phyloP scores from a whole-genome alignment of 2,888 invertebrate species.

The Sympetrum striolatum region DNA sequence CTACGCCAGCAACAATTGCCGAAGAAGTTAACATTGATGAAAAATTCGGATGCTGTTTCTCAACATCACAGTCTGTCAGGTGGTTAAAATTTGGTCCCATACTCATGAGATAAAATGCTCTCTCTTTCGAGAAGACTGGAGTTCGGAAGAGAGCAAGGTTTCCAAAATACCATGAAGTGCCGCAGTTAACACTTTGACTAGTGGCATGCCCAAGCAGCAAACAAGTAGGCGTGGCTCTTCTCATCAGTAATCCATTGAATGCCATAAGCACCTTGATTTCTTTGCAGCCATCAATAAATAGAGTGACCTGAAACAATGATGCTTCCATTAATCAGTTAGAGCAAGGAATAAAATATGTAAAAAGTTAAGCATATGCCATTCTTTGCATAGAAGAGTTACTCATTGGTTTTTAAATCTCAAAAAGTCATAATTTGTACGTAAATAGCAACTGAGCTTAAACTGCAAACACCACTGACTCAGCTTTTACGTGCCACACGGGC shows the following conservation, averaged over 20 bases:
- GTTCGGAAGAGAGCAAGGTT: conserved; percentile 65
- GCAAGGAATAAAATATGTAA: no score
- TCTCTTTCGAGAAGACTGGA: conserved; percentile 63
- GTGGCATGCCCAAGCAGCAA: conserved; percentile 64
- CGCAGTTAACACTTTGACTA: neutral
- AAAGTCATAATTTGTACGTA: no score
- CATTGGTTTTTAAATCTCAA: no score
- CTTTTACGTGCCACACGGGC: no score
- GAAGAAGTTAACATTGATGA: conserved; percentile 57
- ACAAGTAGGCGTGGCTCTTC: conserved; percentile 64
- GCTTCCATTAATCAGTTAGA: neutral
- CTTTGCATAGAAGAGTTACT: no score
- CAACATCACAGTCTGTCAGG: conserved; percentile 59
- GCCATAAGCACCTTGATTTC: conserved; percentile 66
- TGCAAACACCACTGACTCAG: no score
- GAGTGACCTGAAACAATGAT: conserved; percentile 57
- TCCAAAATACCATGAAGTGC: conserved; percentile 64
- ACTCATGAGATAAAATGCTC: conserved; percentile 66
- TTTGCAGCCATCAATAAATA: conserved; percentile 68
- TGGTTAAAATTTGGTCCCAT: conserved; percentile 62
- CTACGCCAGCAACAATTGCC: conserved; percentile 63
- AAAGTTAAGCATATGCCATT: no score
- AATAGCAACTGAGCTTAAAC: no score
- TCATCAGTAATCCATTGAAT: conserved; percentile 58
- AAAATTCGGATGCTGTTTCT: conserved; percentile 56